These are phyloP conservation scores for Anoura caudifer DNA, from an alignment of 2,113 vertebrate genomes.

Conservation along the genomic window DNA sequence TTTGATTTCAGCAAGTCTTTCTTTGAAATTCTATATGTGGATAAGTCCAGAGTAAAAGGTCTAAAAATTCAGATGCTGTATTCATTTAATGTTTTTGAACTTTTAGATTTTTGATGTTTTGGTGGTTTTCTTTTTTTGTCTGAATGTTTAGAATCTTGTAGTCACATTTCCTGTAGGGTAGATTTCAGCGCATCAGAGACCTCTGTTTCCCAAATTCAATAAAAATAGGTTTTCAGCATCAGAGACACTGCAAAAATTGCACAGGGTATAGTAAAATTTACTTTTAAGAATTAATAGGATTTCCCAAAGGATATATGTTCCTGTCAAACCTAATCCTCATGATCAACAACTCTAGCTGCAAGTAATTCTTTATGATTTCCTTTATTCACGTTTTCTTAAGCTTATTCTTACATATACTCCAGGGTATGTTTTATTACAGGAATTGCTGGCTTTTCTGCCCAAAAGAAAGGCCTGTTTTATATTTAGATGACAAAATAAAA, in stretches of 20 bases:
- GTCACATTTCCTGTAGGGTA: neutral
- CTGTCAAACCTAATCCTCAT: conserved; percentile 57
- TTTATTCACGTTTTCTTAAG: conserved; percentile 64
- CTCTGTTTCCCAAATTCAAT: conserved; percentile 43
- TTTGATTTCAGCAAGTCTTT: neutral
- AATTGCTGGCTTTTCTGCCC: conserved; percentile 28
- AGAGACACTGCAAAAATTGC: neutral
- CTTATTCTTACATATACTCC: conserved; percentile 46
- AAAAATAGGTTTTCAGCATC: conserved; percentile 4
- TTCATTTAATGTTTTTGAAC: neutral
- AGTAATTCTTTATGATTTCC: conserved; percentile 51
- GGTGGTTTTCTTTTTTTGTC: neutral
- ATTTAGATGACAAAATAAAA: conserved; percentile 48
- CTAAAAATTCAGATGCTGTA: neutral
- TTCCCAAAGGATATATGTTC: conserved; percentile 66
- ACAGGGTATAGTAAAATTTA: conserved; percentile 9
- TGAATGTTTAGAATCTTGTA: neutral
- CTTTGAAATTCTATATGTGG: neutral
- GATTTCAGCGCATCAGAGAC: conserved; percentile 5
- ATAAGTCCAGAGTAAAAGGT: neutral
- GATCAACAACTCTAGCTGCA: conserved; percentile 55
- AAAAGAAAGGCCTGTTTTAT: neutral
- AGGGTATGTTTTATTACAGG: conserved; percentile 49
- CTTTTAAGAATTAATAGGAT: conserved; percentile 72
- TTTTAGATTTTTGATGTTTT: neutral